Evolutionary conservation across 64 coral and sea anemone genomes (phyloP).

Genomic region (Exaiptasia diaphana): DNA sequence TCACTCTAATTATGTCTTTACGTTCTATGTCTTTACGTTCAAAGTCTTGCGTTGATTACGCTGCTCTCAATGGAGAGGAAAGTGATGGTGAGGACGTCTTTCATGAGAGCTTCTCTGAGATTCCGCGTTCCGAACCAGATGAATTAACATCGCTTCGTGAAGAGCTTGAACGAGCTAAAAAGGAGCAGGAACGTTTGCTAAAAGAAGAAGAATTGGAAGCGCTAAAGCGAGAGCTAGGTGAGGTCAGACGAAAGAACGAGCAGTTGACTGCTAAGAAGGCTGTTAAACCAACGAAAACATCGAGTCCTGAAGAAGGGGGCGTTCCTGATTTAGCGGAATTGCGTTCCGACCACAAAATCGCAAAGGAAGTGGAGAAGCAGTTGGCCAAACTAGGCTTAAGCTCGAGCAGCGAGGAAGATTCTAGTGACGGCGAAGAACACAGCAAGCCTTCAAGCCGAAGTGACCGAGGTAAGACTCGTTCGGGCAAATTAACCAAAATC

Average conservation of each 20-base stretch:
- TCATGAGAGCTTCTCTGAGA: not conserved
- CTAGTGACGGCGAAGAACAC: not conserved
- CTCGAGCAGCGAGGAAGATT: not conserved
- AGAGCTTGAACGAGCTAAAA: not conserved
- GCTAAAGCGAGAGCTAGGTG: not conserved
- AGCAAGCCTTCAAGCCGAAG: not conserved
- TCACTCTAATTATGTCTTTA: slow-evolving; percentile 1
- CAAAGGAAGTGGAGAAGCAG: too few species aligned
- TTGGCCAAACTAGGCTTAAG: not conserved
- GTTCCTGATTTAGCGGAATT: too few species aligned
- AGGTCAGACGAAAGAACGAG: not conserved
- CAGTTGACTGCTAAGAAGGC: too few species aligned
- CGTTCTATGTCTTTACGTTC: not conserved
- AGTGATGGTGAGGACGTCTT: not conserved
- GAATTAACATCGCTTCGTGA: not conserved
- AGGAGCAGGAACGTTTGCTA: not conserved
- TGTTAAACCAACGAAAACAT: too few species aligned
- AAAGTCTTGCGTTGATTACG: not conserved
- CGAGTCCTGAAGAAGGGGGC: too few species aligned
- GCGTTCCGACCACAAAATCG: too few species aligned
- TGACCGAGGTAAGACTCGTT: not conserved
- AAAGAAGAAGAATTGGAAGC: not conserved
- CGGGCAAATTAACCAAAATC: not conserved
- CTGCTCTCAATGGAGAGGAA: not conserved
- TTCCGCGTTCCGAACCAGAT: not conserved